Evolutionary conservation across 2,797 vertebrate species (phyloP).

Genomic region (Etheostoma nigrum): DNA sequence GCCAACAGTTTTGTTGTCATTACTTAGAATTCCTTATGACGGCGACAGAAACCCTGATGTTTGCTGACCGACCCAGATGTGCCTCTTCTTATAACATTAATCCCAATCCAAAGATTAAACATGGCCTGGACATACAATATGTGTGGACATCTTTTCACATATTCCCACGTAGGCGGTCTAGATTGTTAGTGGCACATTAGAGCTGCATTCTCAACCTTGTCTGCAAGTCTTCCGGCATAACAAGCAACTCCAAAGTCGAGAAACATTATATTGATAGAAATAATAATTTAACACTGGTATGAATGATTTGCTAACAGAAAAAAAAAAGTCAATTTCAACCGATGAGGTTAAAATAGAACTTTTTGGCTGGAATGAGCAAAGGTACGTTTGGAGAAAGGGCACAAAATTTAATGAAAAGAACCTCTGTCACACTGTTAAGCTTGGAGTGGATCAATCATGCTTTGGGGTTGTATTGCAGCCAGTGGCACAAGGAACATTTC

Average conservation of each 20-base stretch:
- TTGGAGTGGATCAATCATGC: too few relatives aligned
- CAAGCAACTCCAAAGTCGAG: background rate
- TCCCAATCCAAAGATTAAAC: slow-evolving; percentile 30
- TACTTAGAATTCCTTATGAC: too few relatives aligned
- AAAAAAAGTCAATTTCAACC: background rate
- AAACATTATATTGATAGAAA: background rate
- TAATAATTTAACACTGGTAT: background rate
- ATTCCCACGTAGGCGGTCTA: background rate
- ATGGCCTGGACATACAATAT: background rate
- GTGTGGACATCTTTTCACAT: background rate
- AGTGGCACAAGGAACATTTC: too few relatives aligned
- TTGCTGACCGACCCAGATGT: background rate
- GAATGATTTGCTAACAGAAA: slow-evolving; percentile 6
- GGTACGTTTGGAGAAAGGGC: too few relatives aligned
- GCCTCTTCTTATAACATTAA: slow-evolving; percentile 11
- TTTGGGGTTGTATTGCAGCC: too few relatives aligned
- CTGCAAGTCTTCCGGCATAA: background rate
- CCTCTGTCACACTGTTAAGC: too few relatives aligned
- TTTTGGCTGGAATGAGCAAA: too few relatives aligned
- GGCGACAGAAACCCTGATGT: background rate
- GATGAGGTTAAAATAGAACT: too few relatives aligned
- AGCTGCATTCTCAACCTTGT: background rate
- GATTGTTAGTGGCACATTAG: background rate
- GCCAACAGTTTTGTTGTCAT: too few relatives aligned
- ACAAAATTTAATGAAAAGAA: too few relatives aligned